Evolutionary conservation across 2,113 vertebrate genomes (phyloP).

Genomic region (Tragulus kanchil): DNA sequence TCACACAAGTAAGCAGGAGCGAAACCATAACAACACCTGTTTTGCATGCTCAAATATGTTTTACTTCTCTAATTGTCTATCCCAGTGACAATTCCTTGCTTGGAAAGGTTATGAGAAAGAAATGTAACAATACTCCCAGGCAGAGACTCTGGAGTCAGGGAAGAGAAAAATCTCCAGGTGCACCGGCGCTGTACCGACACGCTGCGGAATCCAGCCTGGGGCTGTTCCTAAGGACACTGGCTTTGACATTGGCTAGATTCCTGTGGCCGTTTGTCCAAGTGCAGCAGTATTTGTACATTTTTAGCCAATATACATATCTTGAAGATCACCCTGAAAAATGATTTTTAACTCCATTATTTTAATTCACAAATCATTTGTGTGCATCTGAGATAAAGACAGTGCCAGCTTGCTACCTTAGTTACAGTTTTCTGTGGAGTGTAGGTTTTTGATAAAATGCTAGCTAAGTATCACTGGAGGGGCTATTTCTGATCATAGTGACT

Average conservation of each 20-base stretch:
- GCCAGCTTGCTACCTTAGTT: not conserved
- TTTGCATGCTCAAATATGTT: not conserved
- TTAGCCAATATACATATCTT: not conserved
- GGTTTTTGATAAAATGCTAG: not conserved
- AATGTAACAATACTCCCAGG: not conserved
- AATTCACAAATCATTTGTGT: not conserved
- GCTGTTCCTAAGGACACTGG: not conserved
- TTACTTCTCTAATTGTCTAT: not conserved
- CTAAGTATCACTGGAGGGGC: not conserved
- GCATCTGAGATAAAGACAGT: not conserved
- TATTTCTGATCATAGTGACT: not conserved
- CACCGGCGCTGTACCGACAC: accelerated
- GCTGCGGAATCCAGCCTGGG: not conserved
- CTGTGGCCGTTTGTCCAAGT: not conserved
- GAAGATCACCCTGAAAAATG: not conserved
- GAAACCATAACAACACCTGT: not conserved
- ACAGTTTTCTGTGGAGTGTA: not conserved
- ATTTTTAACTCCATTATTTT: not conserved
- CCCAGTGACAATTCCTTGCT: not conserved
- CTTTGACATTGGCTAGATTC: not conserved
- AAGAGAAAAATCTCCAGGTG: not conserved
- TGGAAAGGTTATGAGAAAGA: not conserved
- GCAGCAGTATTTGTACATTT: not conserved
- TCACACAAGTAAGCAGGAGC: not conserved
- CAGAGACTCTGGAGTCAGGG: not conserved